A percentile compares a stretch with the other conserved stretches of the same genome.
Conservation (phyloP, 2,113 vertebrate genomes). For the Chroicocephalus ridibundus region DNA sequence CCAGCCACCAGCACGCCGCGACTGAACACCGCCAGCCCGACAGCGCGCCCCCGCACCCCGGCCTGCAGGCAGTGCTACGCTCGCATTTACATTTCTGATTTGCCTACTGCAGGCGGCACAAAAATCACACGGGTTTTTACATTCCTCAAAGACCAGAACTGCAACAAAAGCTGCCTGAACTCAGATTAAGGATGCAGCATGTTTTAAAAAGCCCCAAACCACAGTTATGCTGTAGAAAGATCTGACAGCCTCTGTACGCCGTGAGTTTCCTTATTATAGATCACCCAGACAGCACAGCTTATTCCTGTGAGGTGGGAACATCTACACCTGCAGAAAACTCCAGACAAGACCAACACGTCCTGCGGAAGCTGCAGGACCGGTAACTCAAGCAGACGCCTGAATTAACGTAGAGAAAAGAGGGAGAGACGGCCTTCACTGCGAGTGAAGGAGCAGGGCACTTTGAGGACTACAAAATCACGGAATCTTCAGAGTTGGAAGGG, state of each 20-base stretch:
- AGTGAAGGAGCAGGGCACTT: neutral
- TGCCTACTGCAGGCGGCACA: neutral
- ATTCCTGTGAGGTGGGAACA: neutral
- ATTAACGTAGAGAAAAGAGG: neutral
- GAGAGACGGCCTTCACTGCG: neutral
- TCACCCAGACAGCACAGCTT: neutral
- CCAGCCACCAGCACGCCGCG: neutral
- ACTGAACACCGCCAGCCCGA: neutral
- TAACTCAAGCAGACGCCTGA: neutral
- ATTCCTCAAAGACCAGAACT: neutral
- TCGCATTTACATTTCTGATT: neutral
- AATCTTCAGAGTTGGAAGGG: too few species aligned
- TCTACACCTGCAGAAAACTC: neutral
- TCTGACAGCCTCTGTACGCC: neutral
- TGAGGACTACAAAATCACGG: neutral
- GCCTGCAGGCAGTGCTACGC: accelerated
- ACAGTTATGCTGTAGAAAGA: neutral
- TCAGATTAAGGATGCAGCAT: neutral
- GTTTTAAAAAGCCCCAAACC: neutral
- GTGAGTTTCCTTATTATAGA: neutral
- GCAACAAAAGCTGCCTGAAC: neutral
- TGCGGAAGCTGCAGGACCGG: neutral
- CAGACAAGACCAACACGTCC: neutral
- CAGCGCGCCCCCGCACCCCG: accelerated
- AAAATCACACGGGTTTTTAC: neutral